Base-by-base conservation (phyloP, 2,888 invertebrate genomes). In the Ophion ventricosus region DNA sequence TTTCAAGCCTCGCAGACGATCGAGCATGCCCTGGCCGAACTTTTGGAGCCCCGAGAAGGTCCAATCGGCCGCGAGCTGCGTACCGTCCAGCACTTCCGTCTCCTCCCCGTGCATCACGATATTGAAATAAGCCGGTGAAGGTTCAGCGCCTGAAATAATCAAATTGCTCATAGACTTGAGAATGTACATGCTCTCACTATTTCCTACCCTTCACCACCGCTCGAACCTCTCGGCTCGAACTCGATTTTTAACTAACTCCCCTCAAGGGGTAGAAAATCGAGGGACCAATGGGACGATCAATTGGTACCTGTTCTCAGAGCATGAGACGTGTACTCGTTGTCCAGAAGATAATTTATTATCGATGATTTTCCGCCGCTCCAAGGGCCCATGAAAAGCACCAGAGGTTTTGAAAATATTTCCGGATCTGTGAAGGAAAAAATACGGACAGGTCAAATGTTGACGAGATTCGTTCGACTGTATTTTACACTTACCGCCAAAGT, bases 321-420 rank as follows among this genome's bases (percentile, higher is more conserved):
- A 93, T 96, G 96, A 88, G 96, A 95, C 40, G 96, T 97, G 92
- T 97, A 97, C 93, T 98, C 98, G 87, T 97, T 96, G 84, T 97
- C 97, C 59, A 98, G 95, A 87, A 99, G 94, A 94, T 99, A 98
- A 94, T 99, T 99, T 86, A 98, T 96, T 88, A 98, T 97, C 75
- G 98, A 97, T 1, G 98, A 98, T 94, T 99, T 99, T 86, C 99
- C 99, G 82, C 98, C 98, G 91, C 98, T 98, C 98, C 98, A 98
- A 57, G 98, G 98, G 61, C 99, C 99, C 97, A 98, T 97, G 91
- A 98, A 98, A 5, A 99, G 95, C 75, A 98, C 96, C 91, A 98
- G 94, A 1, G 99, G 98, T 91, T 98, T 98, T 2, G 98, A 98
- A 93, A 98, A 98, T 91, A 98, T 98, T 95, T 99, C 98, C 1